These are phyloP conservation scores for Mycalesis mineus DNA, from an alignment of 2,888 invertebrate species.

Conservation along the genomic window DNA sequence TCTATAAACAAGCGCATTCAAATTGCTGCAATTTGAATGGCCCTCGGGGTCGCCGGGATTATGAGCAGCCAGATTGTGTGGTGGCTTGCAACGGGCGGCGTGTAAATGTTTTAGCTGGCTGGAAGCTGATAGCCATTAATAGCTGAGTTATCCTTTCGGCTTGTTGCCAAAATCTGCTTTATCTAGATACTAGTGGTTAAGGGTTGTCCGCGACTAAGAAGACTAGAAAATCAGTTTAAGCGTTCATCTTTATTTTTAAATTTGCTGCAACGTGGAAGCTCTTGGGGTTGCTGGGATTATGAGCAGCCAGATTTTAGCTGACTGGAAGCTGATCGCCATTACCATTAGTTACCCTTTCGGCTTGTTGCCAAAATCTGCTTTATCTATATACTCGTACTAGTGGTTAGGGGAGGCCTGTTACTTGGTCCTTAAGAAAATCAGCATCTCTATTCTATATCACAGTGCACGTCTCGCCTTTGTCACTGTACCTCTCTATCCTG, in stretches of 20 bases:
- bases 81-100: constrained; percentile 6
- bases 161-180: background rate
- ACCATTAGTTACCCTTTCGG: background rate
- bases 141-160: background rate
- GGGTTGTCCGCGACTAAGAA: too few relatives aligned
- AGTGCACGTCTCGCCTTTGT: too few relatives aligned
- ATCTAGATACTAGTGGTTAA: too few relatives aligned
- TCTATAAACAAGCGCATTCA: constrained; percentile 12
- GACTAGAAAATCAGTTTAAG: too few relatives aligned
- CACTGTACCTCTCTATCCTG: too few relatives aligned
- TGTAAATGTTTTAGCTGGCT: constrained; percentile 10
- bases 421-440: too few relatives aligned
- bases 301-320: constrained; percentile 13
- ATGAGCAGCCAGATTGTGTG: constrained; percentile 15
- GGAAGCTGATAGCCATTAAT: constrained; percentile 8
- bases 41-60: constrained; percentile 13
- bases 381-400: too few relatives aligned
- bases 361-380: background rate
- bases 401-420: too few relatives aligned
- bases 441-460: too few relatives aligned
- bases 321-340: constrained; percentile 5
- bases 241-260: too few relatives aligned
- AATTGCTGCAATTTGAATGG: constrained; percentile 19
- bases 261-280: constrained; percentile 17
- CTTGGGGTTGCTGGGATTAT: constrained; percentile 12